Evolutionary conservation across 2,888 invertebrate species (phyloP), one percentile per base, ranked within the genome.

Genomic region (Drosophila suboccidentalis): DNA sequence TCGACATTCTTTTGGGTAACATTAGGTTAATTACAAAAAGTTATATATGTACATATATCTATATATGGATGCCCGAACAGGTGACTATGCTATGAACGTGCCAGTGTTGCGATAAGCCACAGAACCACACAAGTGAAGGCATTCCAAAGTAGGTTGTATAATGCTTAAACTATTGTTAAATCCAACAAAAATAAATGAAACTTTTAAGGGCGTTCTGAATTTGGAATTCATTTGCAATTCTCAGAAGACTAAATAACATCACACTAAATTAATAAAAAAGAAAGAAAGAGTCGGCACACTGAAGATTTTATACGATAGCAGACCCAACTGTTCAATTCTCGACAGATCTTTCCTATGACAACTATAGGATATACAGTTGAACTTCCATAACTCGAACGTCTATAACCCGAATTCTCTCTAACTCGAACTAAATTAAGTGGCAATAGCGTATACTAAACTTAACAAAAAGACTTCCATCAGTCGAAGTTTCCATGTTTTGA

Each of bases 21-120:
- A 44, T 57, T 57, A 46, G 26, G 34, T 38, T 58, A 58, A 46
- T 46, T 57, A 26, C 36, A 36, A 22, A 55, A 8, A 19, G 22
- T 13, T 32, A 39, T 47, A 10, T 43, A 50, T 6, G 15, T 5
- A 36, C 11, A 26, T 34, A 10, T 47, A 38, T 15, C 4, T 43
- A 41, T 60, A 43, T 29, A 39, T 58, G 41, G 9, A 44, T n/a
- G 13, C 6, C 22, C 17, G 6, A 26, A 53, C 26, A 36, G 53
- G 34, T 61, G 43, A 44, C 36, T 53, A 15, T 60, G 26, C 15
- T 43, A 15, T 11, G 13, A 41, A 43, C 5, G 13, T 19, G 13
- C 3, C 34, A 22, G 15, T 15, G 15, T 15, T 43, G 22, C 22
- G 44, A 54, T 44, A 54, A 61, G 44, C 61, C 6, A 13, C 26